Evolutionary conservation across 2,113 vertebrate genomes (phyloP).

Genomic region (Clarias macrocephalus): DNA sequence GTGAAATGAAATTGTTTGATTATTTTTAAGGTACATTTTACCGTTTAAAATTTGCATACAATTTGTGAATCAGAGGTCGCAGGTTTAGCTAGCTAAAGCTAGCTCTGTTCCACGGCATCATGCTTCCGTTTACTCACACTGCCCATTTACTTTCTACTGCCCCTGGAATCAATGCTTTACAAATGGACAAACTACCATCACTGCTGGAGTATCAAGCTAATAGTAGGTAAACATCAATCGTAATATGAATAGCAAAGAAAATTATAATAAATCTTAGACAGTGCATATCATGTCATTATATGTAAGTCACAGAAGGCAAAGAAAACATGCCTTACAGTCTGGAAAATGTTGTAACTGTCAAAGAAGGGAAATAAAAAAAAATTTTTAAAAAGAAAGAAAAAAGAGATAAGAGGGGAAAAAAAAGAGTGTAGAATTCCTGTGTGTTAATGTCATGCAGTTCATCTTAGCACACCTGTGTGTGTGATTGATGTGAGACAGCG

Average conservation of each 20-base stretch:
- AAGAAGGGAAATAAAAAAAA: neutral
- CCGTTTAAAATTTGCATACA: neutral
- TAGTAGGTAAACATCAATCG: neutral
- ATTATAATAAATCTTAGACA: neutral
- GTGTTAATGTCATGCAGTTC: conserved; percentile 34
- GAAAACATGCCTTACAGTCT: neutral
- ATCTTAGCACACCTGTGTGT: conserved; percentile 26
- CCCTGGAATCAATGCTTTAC: neutral
- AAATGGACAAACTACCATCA: neutral
- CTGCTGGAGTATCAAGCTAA: neutral
- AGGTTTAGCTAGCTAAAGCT: neutral
- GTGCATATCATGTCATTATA: neutral
- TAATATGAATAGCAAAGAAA: neutral
- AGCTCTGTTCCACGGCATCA: neutral
- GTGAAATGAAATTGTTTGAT: neutral
- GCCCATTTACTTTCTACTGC: neutral
- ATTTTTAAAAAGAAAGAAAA: neutral
- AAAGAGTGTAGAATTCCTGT: neutral
- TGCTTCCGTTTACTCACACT: neutral
- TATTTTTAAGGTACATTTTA: neutral
- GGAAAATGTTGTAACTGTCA: conserved; percentile 21
- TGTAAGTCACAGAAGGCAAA: neutral
- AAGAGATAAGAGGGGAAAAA: neutral
- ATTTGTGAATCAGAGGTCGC: neutral
- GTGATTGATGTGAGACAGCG: conserved; percentile 24